A percentile compares a stretch with the other conserved stretches of the same genome.
These are phyloP conservation scores for Aradophagus sp. DNA, from an alignment of 1,140 invertebrate species.

Conservation along the genomic window DNA sequence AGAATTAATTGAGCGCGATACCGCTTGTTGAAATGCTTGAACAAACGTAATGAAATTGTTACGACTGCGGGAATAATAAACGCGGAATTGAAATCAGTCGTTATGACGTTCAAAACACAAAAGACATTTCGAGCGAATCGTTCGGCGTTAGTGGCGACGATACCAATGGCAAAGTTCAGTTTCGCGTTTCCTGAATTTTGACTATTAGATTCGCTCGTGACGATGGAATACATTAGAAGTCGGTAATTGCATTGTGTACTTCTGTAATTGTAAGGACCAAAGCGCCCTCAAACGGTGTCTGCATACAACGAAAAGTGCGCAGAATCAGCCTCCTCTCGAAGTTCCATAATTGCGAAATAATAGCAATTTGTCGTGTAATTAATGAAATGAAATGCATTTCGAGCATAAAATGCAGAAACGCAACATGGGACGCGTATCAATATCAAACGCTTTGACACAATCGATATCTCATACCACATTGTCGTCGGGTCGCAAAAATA, in stretches of 20 bases:
- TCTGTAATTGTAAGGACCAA: constrained; percentile 54
- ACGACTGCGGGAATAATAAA: constrained; percentile 26
- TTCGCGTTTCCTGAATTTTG: constrained; percentile 41
- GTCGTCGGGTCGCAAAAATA: too few species aligned
- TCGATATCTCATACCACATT: too few species aligned
- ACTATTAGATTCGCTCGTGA: constrained; percentile 52
- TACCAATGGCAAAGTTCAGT: constrained; percentile 26
- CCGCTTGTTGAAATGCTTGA: constrained; percentile 14
- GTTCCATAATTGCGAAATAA: constrained; percentile 48
- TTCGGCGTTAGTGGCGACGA: constrained; percentile 35
- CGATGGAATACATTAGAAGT: constrained; percentile 55
- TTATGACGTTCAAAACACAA: constrained; percentile 30
- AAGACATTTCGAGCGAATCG: constrained; percentile 42
- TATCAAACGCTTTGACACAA: too few species aligned
- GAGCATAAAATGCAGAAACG: constrained; percentile 11
- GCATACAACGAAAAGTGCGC: constrained; percentile 39
- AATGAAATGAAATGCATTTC: constrained; percentile 10
- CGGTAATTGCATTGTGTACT: constrained; percentile 56
- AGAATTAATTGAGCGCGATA: constrained; percentile 15
- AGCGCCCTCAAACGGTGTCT: constrained; percentile 36
- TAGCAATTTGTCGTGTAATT: constrained; percentile 52
- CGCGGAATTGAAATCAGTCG: constrained; percentile 37
- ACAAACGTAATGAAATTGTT: constrained; percentile 43
- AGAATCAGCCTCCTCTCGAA: constrained; percentile 30
- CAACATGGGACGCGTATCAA: too few species aligned